These are phyloP conservation scores for Erpobdella octoculata DNA, from an alignment of 2,888 invertebrate species.

Conservation along the genomic window DNA sequence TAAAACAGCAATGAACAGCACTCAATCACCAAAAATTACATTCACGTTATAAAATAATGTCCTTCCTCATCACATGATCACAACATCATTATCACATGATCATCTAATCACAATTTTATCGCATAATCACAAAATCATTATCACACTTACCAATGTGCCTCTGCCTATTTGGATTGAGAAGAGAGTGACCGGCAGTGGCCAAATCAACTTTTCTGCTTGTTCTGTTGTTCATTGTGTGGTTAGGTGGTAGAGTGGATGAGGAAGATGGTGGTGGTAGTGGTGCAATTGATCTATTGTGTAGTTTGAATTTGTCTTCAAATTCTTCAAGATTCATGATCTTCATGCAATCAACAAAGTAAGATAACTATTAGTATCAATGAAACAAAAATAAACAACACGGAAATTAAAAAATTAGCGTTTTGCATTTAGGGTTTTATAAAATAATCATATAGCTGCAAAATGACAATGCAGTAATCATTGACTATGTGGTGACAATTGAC, in stretches of 20 bases:
- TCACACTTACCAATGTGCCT: neutral
- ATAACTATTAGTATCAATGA: no score
- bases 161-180: constrained; percentile 5
- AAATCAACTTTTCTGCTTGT: neutral
- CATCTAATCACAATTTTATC: neutral
- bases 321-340: constrained; percentile 20
- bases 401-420: no score
- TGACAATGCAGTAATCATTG: no score
- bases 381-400: no score
- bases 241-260: neutral
- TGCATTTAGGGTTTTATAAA: no score
- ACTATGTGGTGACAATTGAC: no score
- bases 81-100: neutral
- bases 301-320: constrained; percentile 14
- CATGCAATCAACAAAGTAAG: no score
- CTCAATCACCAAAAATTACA: no score
- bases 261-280: neutral
- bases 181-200: neutral
- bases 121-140: neutral
- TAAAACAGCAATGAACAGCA: no score
- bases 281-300: neutral
- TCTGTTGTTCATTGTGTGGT: neutral
- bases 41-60: no score
- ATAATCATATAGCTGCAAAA: no score
- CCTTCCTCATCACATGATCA: neutral